Base-by-base conservation (phyloP, 2,888 invertebrate genomes). In the Phyllotreta cruciferae region DNA sequence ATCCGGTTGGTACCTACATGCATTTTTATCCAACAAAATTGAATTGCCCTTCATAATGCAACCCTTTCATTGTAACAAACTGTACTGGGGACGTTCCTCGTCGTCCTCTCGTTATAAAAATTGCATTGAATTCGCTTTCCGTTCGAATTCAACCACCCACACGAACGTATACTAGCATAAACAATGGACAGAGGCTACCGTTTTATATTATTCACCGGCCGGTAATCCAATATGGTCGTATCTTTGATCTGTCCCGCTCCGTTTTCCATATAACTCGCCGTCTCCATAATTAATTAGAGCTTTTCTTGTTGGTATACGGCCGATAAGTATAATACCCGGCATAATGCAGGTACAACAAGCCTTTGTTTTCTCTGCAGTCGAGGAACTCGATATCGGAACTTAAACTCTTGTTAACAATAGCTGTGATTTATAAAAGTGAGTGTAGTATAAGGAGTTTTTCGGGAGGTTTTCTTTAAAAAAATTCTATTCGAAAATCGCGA, bases 161-260 rank as follows among this genome's bases (percentile, higher is more conserved):
- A 54, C 65, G 54, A 49, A 11, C 37, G 14, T 24, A 37, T 53
- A 70, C 66, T 70, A 68, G 68, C 68, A 73, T 75, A 74, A 77
- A 76, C 76, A 77, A 76, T 76, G 72, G 73, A 70, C 70, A 66
- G 64, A 70, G 68, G 73, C 76, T 75, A 76, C 77, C 73, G 75
- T 75, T 77, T 24, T 74, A 69, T 72, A 75, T 74, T 75, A 74
- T 75, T 77, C 75, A 74, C 74, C 70, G 73, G 63, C 64, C 68
- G 64, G 72, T 72, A 74, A 72, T 72, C 75, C 75, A 75, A 75
- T 76, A 75, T 73, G 75, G 75, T 70, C 72, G 71, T 77, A 77
- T 78, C 77, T 78, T 77, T 77, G 77, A 77, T 76, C 76, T 77
- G 75, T 72, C 73, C 75, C 75, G 70, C 72, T 71, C 73, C 73